These are phyloP conservation scores for Teleiodes luculella DNA, from an alignment of 2,888 invertebrate genomes.

Conservation along the genomic window DNA sequence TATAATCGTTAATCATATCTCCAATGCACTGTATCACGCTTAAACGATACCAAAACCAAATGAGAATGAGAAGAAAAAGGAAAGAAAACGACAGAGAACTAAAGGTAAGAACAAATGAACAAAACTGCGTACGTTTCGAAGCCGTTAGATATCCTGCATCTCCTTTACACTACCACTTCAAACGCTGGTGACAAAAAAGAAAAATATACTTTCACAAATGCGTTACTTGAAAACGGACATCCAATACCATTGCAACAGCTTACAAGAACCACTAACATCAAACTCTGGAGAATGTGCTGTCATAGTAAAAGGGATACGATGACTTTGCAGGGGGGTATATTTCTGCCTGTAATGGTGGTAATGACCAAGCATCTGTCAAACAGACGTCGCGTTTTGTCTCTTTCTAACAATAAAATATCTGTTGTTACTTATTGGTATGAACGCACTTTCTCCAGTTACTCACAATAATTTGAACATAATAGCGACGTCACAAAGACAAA, in stretches of 20 bases:
- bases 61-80: conserved; percentile 22
- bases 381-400: too few species aligned
- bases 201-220: conserved; percentile 21
- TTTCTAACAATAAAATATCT: too few species aligned
- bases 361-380: too few species aligned
- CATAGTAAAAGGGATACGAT: too few species aligned
- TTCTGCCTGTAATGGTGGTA: too few species aligned
- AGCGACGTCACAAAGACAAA: not conserved
- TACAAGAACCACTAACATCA: not conserved
- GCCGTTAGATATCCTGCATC: conserved; percentile 67
- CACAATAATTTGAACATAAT: not conserved
- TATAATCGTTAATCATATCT: too few species aligned
- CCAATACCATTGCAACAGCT: not conserved
- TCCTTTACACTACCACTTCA: conserved; percentile 61
- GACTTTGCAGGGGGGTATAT: too few species aligned
- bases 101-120: conserved; percentile 61
- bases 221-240: not conserved
- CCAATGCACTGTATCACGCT: not conserved
- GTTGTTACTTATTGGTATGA: too few species aligned
- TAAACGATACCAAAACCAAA: conserved; percentile 9
- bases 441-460: not conserved
- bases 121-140: conserved; percentile 68
- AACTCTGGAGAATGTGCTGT: not conserved
- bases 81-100: conserved; percentile 22
- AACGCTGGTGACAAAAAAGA: conserved; percentile 72